Evolutionary conservation across 2,888 invertebrate species (phyloP).

Genomic region (Clepsis dumicolana): DNA sequence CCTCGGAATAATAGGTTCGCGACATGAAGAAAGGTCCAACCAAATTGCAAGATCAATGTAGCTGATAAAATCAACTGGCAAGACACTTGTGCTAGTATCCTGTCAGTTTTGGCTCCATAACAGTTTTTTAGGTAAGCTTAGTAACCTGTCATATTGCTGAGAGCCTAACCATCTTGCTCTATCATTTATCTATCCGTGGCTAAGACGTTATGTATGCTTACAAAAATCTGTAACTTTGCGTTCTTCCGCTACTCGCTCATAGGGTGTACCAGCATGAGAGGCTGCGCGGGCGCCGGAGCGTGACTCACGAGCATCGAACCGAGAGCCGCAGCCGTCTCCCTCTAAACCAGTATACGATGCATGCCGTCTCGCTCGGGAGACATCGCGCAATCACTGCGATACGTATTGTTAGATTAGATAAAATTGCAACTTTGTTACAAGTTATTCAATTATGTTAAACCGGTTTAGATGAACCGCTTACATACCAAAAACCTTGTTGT

Average conservation of each 20-base stretch:
- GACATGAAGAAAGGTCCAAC: too few relatives aligned
- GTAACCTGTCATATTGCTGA: not conserved
- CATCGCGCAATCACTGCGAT: constrained; percentile 44
- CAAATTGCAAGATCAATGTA: too few relatives aligned
- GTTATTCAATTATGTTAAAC: constrained; percentile 28
- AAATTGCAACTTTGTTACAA: constrained; percentile 37
- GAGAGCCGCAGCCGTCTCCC: constrained; percentile 59
- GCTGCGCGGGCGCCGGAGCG: constrained; percentile 67
- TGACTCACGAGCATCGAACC: constrained; percentile 76
- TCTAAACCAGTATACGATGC: constrained; percentile 63
- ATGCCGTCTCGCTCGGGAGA: constrained; percentile 46
- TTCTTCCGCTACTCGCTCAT: constrained; percentile 21
- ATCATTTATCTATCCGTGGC: not conserved
- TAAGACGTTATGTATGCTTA: not conserved
- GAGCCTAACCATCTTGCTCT: not conserved
- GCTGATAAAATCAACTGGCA: too few relatives aligned
- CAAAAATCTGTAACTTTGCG: not conserved
- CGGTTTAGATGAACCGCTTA: constrained; percentile 8
- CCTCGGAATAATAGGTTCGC: too few relatives aligned
- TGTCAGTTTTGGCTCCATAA: too few relatives aligned
- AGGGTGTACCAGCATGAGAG: constrained; percentile 49
- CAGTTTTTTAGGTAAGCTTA: not conserved
- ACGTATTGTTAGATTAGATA: constrained; percentile 48
- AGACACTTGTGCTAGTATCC: too few relatives aligned
- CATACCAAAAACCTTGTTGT: constrained; percentile 4